Percentiles rank a stretch among this genome's conserved stretches.
phyloP scores from a whole-genome alignment of 2,888 invertebrate genomes.

The Podotricha telesiphe region DNA sequence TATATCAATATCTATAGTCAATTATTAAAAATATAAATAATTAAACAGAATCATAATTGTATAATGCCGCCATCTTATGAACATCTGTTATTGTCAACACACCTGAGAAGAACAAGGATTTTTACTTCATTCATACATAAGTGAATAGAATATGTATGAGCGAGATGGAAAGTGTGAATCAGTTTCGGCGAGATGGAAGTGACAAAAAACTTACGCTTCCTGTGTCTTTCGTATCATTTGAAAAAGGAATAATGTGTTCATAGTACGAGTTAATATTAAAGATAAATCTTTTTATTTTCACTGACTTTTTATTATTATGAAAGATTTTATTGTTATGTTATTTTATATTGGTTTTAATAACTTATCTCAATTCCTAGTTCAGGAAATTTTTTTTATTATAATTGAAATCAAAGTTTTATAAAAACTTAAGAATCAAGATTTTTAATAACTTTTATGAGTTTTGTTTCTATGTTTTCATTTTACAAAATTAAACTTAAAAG shows the following conservation, averaged over 20 bases:
- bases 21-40: constrained; percentile 66
- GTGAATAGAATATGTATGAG: constrained; percentile 45
- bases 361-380: too few species aligned
- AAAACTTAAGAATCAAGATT: too few species aligned
- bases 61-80: constrained; percentile 75
- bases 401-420: too few species aligned
- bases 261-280: constrained; percentile 54
- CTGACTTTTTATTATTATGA: not conserved
- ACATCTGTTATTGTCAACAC: constrained; percentile 83
- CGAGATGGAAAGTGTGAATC: constrained; percentile 57
- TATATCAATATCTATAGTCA: too few species aligned
- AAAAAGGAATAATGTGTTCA: constrained; percentile 75
- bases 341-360: too few species aligned
- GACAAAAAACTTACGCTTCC: constrained; percentile 83
- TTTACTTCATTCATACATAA: constrained; percentile 53
- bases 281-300: constrained; percentile 1
- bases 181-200: constrained; percentile 73
- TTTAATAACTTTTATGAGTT: too few species aligned
- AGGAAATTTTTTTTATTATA: too few species aligned
- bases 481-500: too few species aligned
- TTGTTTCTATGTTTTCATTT: too few species aligned
- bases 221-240: constrained; percentile 83
- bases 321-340: too few species aligned
- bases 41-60: constrained; percentile 82
- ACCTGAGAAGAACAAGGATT: constrained; percentile 67